These are phyloP conservation scores for Drosophila navojoa DNA, from an alignment of 1,140 invertebrate genomes.

Conservation along the genomic window DNA sequence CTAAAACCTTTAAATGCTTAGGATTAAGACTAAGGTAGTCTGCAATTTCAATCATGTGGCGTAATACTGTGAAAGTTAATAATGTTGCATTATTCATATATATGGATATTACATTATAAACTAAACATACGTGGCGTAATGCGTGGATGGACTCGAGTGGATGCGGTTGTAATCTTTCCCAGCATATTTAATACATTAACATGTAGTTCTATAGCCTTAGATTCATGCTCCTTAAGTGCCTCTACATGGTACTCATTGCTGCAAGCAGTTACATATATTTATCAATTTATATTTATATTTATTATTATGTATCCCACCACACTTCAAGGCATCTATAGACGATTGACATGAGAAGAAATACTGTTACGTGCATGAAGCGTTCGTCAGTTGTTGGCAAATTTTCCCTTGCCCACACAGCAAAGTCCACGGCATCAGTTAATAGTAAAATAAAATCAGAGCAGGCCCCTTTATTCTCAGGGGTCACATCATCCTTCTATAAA, in stretches of 20 bases:
- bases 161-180: neutral
- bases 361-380: slow-evolving; percentile 33
- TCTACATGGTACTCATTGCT: slow-evolving; percentile 9
- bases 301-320: slow-evolving; percentile 3
- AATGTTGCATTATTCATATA: neutral
- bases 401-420: slow-evolving; percentile 13
- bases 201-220: slow-evolving; percentile 32
- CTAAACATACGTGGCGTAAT: slow-evolving; percentile 37
- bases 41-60: slow-evolving; percentile 33
- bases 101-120: neutral
- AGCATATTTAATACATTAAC: slow-evolving; percentile 37
- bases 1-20: slow-evolving; percentile 22
- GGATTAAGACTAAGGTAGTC: slow-evolving; percentile 21
- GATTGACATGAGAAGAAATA: slow-evolving; percentile 43
- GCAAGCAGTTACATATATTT: neutral
- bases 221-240: slow-evolving; percentile 6
- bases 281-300: neutral
- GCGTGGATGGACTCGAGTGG: slow-evolving; percentile 10
- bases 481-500: slow-evolving; percentile 22
- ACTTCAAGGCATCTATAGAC: slow-evolving; percentile 24
- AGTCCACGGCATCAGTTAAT: slow-evolving; percentile 31
- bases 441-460: slow-evolving; percentile 12
- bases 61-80: slow-evolving; percentile 32
- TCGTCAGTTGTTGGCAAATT: slow-evolving; percentile 29
- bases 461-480: neutral